Conservation (phyloP, 1,140 invertebrate genomes). For the Nautilus pompilius region DNA sequence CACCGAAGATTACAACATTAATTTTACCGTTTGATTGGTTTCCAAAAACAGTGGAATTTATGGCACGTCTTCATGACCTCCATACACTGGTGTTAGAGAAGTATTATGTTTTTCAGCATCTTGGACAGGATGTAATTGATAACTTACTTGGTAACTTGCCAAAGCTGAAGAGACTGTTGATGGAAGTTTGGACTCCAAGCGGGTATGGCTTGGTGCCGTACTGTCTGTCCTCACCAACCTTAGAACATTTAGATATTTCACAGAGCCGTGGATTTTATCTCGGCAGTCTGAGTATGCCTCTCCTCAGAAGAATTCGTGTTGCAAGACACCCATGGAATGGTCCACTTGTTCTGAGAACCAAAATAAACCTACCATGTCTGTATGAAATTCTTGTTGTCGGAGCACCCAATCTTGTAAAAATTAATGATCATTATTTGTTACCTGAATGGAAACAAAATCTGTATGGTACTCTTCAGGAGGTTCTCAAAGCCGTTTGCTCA, state of each 20-base stretch:
- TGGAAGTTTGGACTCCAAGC: constrained; percentile 50
- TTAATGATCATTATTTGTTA: constrained; percentile 44
- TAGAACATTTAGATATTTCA: constrained; percentile 44
- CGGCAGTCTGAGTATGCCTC: constrained; percentile 33
- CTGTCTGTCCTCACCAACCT: constrained; percentile 25
- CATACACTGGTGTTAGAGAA: constrained; percentile 44
- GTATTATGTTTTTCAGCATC: constrained; percentile 47
- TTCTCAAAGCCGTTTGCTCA: constrained; percentile 41
- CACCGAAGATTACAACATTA: constrained; percentile 36
- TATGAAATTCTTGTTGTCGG: constrained; percentile 37
- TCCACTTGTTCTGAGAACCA: constrained; percentile 30
- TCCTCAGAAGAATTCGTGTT: constrained; percentile 32
- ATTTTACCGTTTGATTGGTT: constrained; percentile 51
- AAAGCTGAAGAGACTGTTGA: constrained; percentile 28
- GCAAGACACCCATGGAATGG: constrained; percentile 46
- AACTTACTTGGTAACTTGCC: constrained; percentile 28
- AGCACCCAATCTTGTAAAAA: constrained; percentile 29
- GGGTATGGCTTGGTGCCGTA: constrained; percentile 32
- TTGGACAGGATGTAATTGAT: constrained; percentile 35
- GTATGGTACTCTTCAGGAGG: constrained; percentile 33
- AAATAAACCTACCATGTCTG: constrained; percentile 36
- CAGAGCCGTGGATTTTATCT: constrained; percentile 48
- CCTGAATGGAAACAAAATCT: constrained; percentile 25
- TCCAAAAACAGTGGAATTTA: constrained; percentile 29
- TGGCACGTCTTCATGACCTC: constrained; percentile 35